A percentile compares a stretch with the other conserved stretches of the same genome.
Evolutionary conservation across 2,797 vertebrate species (phyloP).

Genomic region (Cetoscarus ocellatus): DNA sequence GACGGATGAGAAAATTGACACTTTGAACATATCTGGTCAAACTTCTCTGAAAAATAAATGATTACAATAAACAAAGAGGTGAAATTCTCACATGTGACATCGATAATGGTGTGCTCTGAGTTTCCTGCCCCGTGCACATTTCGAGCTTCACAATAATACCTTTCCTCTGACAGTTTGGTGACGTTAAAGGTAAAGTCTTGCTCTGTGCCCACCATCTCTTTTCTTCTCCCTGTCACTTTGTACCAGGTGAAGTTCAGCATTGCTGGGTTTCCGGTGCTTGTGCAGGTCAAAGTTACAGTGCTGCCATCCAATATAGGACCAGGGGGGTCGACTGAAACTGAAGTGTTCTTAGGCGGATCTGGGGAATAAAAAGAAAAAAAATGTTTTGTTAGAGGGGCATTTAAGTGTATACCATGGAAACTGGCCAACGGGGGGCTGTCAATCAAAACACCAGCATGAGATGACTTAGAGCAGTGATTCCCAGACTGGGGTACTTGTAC

Average conservation of each 20-base stretch:
- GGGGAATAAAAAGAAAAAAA: constrained; percentile 46
- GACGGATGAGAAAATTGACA: background rate
- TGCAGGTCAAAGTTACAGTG: constrained; percentile 75
- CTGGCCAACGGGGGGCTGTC: too few species aligned
- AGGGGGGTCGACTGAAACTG: constrained; percentile 38
- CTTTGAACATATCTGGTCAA: background rate
- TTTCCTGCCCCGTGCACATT: constrained; percentile 67
- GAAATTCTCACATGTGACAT: constrained; percentile 71
- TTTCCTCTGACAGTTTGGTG: constrained; percentile 67
- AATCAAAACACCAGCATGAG: too few species aligned
- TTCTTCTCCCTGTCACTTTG: constrained; percentile 32
- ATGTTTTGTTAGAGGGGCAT: background rate
- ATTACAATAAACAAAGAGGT: background rate
- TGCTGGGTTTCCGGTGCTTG: constrained; percentile 52
- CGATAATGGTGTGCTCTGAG: constrained; percentile 44
- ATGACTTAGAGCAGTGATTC: too few species aligned
- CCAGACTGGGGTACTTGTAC: too few species aligned
- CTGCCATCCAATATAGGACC: constrained; percentile 63
- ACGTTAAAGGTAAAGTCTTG: constrained; percentile 63
- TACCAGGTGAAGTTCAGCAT: constrained; percentile 70
- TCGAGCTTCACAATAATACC: constrained; percentile 64
- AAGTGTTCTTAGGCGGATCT: constrained; percentile 75
- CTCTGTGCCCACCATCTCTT: constrained; percentile 51
- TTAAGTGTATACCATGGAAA: accelerated
- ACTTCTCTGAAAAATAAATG: background rate